Evolutionary conservation across 2,888 invertebrate species (phyloP), one percentile per base, ranked within the genome.

Genomic region (Mesorhabditis belari): DNA sequence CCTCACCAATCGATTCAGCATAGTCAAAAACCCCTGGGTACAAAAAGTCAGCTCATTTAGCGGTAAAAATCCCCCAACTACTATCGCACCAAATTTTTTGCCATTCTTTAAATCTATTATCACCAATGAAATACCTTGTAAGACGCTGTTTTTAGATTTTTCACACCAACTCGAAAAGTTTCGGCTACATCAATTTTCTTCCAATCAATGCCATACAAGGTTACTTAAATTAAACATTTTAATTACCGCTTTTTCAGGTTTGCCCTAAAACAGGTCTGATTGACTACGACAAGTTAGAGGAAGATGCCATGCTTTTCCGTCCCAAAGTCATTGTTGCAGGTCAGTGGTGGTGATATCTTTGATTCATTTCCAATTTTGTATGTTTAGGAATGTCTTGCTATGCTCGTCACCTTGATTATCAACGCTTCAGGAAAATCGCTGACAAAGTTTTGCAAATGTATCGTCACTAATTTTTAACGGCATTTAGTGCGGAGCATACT

Each of bases 111-210:
- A 44, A 44, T 12, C 9, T 12, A 12, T 44, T n/a, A 44, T 44
- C 44, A 44, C 44, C 44, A 44, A 12, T n/a, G n/a, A 44, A n/a
- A 12, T 12, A 44, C 44, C 9, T 52, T 9, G 17, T 52, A 55
- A 3, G 28, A 23, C n/a, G 12, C n/a, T n/a, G 53, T 23, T 58
- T 74, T 60, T 64, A 79, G 88, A 26, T 95, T 94, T 83, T 90
- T 91, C 85, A 94, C 94, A 0, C 85, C 88, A 5, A 88, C 85
- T 6, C 93, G 91, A 82, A 91, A 90, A 83, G 90, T 96, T 63
- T 96, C 95, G 0, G 94, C 94, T 5, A 94, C 95, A 0, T 94
- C 95, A 0, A 89, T 95, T 65, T 98, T 92, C 85, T 96, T 96
- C 82, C 94, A 96, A 85, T 93, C 94, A 62, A 90, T 95, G 90